Percentiles rank a stretch among this genome's conserved stretches.
phyloP scores from a whole-genome alignment of 2,797 vertebrate genomes.

The Lycodopsis pacificus region DNA sequence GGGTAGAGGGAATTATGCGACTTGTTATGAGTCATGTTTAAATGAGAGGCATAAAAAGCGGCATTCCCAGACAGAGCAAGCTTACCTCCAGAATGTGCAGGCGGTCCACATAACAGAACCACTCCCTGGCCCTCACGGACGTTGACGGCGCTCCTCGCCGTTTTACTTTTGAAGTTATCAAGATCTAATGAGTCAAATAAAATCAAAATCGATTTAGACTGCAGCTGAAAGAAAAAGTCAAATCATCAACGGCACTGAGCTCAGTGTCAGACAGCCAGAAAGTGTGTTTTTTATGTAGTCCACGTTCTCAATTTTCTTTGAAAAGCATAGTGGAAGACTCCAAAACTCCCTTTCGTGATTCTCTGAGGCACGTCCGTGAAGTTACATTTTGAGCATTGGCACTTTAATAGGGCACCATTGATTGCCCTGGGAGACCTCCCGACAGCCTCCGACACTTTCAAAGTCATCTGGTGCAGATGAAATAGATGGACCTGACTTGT shows the following conservation, averaged over 20 bases:
- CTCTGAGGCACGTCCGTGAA: slow-evolving; percentile 52
- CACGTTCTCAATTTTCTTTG: slow-evolving; percentile 31
- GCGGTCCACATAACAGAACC: slow-evolving; percentile 91
- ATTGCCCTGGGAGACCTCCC: slow-evolving; percentile 55
- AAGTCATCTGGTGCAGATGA: slow-evolving; percentile 67
- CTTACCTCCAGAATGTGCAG: slow-evolving; percentile 91
- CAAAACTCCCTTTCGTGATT: slow-evolving; percentile 34
- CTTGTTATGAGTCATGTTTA: slow-evolving; percentile 15
- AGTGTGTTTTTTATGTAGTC: slow-evolving; percentile 7
- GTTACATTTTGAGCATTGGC: slow-evolving; percentile 54
- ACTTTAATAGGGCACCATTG: slow-evolving; percentile 64
- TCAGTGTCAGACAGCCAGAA: not conserved
- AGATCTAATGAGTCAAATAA: slow-evolving; percentile 83
- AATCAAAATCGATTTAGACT: slow-evolving; percentile 14
- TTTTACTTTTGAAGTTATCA: slow-evolving; percentile 89
- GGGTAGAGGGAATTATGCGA: slow-evolving; percentile 2
- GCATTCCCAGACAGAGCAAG: not conserved
- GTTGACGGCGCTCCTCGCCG: slow-evolving; percentile 89
- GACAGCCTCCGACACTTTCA: slow-evolving; percentile 62
- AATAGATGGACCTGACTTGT: slow-evolving; percentile 63
- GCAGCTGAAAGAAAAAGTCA: not conserved
- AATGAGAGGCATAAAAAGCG: not conserved
- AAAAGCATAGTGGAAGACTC: slow-evolving; percentile 28
- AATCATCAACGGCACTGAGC: not conserved
- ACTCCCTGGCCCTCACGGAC: slow-evolving; percentile 96